Evolutionary conservation across 1,140 invertebrate genomes (phyloP).

Genomic region (Drosophila yakuba): DNA sequence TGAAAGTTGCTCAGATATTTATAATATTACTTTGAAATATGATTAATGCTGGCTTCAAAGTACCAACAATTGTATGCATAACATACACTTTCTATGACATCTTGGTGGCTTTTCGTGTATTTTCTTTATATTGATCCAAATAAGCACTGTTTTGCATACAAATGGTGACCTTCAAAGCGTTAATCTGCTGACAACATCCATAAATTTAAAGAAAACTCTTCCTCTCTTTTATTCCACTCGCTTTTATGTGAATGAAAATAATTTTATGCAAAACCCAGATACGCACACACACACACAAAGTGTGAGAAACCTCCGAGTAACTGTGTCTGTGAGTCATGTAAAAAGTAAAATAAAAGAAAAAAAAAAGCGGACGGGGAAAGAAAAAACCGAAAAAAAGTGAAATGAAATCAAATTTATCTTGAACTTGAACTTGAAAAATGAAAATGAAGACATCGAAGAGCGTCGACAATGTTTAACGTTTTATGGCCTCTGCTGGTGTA

Average conservation of each 20-base stretch:
- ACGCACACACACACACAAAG: conserved; percentile 43
- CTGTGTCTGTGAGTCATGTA: conserved; percentile 66
- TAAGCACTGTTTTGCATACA: not conserved
- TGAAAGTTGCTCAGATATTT: conserved; percentile 28
- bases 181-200: conserved; percentile 6
- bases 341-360: conserved; percentile 67
- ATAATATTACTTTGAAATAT: conserved; percentile 8
- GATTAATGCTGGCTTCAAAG: not conserved
- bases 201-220: conserved; percentile 33
- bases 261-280: conserved; percentile 68
- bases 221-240: conserved; percentile 11
- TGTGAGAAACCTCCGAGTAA: conserved; percentile 15
- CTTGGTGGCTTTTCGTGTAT: too few species aligned
- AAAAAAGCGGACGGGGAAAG: conserved; percentile 29
- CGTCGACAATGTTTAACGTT: conserved; percentile 17
- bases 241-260: conserved; percentile 71
- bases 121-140: not conserved
- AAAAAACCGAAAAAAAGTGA: conserved; percentile 54
- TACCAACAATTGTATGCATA: not conserved
- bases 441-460: conserved; percentile 72
- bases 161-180: not conserved
- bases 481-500: conserved; percentile 13
- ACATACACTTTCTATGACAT: not conserved
- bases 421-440: conserved; percentile 79
- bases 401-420: conserved; percentile 83